Percentiles rank a stretch among this genome's conserved stretches.
Conservation (phyloP, 2,888 invertebrate species). For the Cyclophora punctaria region DNA sequence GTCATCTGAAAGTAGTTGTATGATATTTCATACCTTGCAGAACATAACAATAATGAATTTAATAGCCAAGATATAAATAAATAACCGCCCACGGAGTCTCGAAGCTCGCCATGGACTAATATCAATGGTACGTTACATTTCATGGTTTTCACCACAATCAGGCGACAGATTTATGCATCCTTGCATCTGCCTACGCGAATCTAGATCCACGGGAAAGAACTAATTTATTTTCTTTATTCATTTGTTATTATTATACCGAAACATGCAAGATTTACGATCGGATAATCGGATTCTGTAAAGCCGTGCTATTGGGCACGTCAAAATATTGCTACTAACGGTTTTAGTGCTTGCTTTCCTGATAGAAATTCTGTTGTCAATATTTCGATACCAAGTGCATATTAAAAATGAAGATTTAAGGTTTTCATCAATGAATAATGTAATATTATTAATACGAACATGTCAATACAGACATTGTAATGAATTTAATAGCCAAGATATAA, state of each 20-base stretch:
- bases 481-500: slow-evolving; percentile 21
- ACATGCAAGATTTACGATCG: too few species aligned
- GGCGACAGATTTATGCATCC: slow-evolving; percentile 54
- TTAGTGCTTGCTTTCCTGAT: too few species aligned
- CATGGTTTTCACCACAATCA: slow-evolving; percentile 54
- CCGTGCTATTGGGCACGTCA: too few species aligned
- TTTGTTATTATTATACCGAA: neutral
- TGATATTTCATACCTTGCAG: too few species aligned
- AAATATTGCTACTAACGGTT: too few species aligned
- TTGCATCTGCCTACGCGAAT: slow-evolving; percentile 45
- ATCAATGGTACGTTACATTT: slow-evolving; percentile 37
- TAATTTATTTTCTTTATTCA: neutral
- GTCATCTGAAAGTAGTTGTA: neutral
- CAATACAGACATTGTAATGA: slow-evolving; percentile 1
- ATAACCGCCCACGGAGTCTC: slow-evolving; percentile 45
- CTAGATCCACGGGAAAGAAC: slow-evolving; percentile 24
- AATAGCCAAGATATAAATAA: slow-evolving; percentile 29
- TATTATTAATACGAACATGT: too few species aligned
- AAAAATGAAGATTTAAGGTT: too few species aligned
- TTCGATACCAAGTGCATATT: too few species aligned
- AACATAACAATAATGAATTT: slow-evolving; percentile 6
- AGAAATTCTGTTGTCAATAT: too few species aligned
- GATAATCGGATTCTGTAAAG: too few species aligned
- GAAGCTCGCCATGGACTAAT: slow-evolving; percentile 32
- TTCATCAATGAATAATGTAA: too few species aligned